Base-by-base conservation (phyloP, 1,140 invertebrate species). In the Zaprionus ghesquierei region DNA sequence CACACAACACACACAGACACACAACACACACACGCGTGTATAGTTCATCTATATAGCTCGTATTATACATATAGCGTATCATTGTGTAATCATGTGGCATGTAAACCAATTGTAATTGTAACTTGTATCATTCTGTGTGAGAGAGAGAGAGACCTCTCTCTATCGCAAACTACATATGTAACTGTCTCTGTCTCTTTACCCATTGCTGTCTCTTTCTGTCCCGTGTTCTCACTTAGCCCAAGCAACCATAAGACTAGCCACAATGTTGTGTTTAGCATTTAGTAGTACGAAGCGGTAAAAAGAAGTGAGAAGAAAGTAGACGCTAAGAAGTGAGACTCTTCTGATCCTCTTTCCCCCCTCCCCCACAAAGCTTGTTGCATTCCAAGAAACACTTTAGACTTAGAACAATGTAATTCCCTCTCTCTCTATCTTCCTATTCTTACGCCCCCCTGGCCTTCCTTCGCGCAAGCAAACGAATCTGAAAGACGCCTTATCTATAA, bases 261-360 rank as follows among this genome's bases (percentile, higher is more conserved):
- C 51, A 62, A 74, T 75, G 70, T 87, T 86, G 71, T 86, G 82
- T 81, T 73, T 79, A 85, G 81, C 81, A 74, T 77, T 44, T 74
- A 81, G 69, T 41, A 44, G 38, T 18, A 9, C 8, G 13, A 54
- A 29, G 27, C n/a, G n/a, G n/a, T n/a, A n/a, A n/a, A 53, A 29
- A 29, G 0, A 53, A 35, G 33, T 3, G 10, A 41, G 8, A 59
- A 29, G 10, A 13, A 6, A 46, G 10, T 25, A 60, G 12, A 25
- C 10, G 46, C 18, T 6, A 18, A 38, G 15, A 53, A 27, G 25
- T 55, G 53, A 23, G 53, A 15, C 18, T 46, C 3, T 10, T 46
- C 33, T 35, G n/a, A n/a, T n/a, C n/a, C n/a, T 33, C 31, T 3
- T 25, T 25, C 25, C 5, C 3, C 31, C 12, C 33, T 13, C 33